Evolutionary conservation across 2,797 vertebrate species (phyloP), one percentile per base, ranked within the genome.

Genomic region (Acanthurus tractus): DNA sequence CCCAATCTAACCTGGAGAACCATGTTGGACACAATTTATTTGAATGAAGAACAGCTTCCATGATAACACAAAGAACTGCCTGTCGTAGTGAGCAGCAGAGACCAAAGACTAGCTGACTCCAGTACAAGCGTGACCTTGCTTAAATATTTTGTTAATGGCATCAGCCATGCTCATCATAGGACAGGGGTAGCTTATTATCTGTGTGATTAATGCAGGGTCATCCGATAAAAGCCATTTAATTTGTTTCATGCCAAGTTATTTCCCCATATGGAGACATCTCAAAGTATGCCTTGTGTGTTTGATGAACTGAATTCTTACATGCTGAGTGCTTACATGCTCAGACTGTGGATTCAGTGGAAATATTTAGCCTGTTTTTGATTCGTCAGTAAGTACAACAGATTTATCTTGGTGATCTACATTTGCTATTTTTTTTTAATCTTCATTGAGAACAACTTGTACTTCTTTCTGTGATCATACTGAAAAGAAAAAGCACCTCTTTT

Each of bases 91-190:
- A 65, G 63, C n/a, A 11, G 53, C 70, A 22, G 70, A 66, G 57
- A 65, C 65, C 78, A 61, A n/a, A 70, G 8, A 49, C 46, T 76
- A 61, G 73, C 79, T 61, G 81, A 83, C 80, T 78, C 46, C 40
- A 72, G 70, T 17, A n/a, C 12, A 48, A 62, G 81, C 25, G 17
- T 70, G 77, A 84, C 76, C 62, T n/a, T 10, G 2, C 58, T 66
- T 81, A 44, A 75, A 76, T 78, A 70, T 64, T 78, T 70, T 25
- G 18, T 42, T 84, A 86, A 88, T 86, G 67, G 55, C 56, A 72
- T 89, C 70, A 65, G 56, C 17, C 9, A 38, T 10, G 29, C 65
- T 58, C 76, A 66, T 79, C 55, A 74, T 52, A 14, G n/a, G 46
- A 52, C 70, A 68, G 59, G 15, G 55, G 20, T 18, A 57, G 75